Base-by-base conservation (phyloP, 1,140 invertebrate species). In the Belonocnema kinseyi region DNA sequence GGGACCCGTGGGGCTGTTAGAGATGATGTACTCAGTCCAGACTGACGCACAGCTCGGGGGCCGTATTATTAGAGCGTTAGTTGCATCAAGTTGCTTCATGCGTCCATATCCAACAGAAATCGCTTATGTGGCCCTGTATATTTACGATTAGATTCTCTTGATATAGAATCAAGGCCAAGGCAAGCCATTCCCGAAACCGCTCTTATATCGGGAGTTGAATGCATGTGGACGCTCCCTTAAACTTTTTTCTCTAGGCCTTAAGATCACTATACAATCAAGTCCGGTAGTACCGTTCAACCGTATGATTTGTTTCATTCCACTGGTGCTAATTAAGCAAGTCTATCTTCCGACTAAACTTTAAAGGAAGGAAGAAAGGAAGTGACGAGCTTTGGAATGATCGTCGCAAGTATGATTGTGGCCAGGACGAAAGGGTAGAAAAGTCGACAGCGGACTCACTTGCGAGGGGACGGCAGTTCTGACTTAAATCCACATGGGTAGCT, bases 401-500 rank as follows among this genome's bases (percentile, higher is more conserved):
- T 40, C 14, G 40, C 46, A 66, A 66, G 33, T 66, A 66, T 40
- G 61, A 66, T 14, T 66, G 26, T 40, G 61, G 26, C 26, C 14
- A 66, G 4, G 40, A 40, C 26, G 16, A 66, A 66, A 66, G 40
- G 21, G 33, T n/a, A 7, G 13, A 14, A 13, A n/a, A 54, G 53
- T n/a, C 17, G n/a, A 54, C 16, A n/a, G 53, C 10, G 61, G 61
- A 66, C 21, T 66, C 26, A 40, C 26, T 40, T 66, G 14, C 13
- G 40, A 17, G 26, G 26, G 50, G 70, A n/a, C 26, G 70, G 33
- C 61, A 76, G 72, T 73, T 79, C 54, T 77, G 83, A 85, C 85
- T 85, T 83, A 79, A 85, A 85, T 86, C 83, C 82, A 85, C 82
- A 83, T 84, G 72, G 81, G 14, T 66, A 66, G 26, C 33, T 66